Evolutionary conservation across 1,140 invertebrate species (phyloP).

Genomic region (Conopomorpha cramerella): DNA sequence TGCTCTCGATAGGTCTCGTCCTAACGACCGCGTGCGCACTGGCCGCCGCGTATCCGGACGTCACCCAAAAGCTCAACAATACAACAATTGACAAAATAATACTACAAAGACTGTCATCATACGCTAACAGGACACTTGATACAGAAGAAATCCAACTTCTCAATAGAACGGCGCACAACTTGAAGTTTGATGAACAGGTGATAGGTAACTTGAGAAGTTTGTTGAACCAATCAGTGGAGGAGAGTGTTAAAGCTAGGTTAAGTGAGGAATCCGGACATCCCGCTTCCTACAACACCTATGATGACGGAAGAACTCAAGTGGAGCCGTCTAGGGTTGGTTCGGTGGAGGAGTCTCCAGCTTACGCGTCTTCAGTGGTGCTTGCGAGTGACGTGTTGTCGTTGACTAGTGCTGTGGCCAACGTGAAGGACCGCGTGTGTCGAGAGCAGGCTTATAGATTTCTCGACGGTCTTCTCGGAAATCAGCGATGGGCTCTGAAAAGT

Average conservation of each 20-base stretch:
- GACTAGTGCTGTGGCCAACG: conserved; percentile 37
- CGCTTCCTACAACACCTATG: conserved; percentile 11
- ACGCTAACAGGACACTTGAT: conserved; percentile 22
- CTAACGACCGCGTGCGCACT: conserved; percentile 24
- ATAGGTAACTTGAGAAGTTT: conserved; percentile 20
- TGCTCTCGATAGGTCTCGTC: conserved; percentile 18
- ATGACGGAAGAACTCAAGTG: conserved; percentile 3
- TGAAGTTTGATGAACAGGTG: conserved; percentile 25
- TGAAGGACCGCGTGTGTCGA: conserved; percentile 45
- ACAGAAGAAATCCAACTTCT: conserved; percentile 16
- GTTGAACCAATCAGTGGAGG: conserved; percentile 8
- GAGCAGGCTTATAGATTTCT: conserved; percentile 55
- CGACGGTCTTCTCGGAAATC: conserved; percentile 46
- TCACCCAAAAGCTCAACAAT: conserved; percentile 11
- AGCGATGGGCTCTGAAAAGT: conserved; percentile 63
- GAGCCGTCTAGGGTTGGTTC: conserved; percentile 12
- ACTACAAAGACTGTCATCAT: conserved; percentile 19
- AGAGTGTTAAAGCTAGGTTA: conserved; percentile 20
- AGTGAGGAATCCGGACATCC: conserved; percentile 8
- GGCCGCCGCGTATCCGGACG: conserved; percentile 11
- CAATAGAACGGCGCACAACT: conserved; percentile 20
- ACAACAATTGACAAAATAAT: conserved; percentile 23
- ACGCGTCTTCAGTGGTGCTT: conserved; percentile 44
- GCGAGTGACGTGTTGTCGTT: conserved; percentile 45
- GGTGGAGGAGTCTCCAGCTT: conserved; percentile 41